Base-by-base conservation (phyloP, 1,140 invertebrate genomes). In the Trichoplusia ni region DNA sequence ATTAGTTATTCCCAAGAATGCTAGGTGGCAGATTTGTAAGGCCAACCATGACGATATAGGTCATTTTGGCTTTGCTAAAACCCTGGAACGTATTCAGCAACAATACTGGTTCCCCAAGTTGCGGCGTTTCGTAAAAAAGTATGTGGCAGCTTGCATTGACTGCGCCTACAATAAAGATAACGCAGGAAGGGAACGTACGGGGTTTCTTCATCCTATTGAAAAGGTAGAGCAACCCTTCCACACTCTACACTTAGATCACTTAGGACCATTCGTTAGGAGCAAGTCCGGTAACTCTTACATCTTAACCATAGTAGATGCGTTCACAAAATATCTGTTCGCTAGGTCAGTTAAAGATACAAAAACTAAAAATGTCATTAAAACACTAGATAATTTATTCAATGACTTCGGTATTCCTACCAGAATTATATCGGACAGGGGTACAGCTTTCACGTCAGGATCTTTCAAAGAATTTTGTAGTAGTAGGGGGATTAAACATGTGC, bases 81-180 rank as follows among this genome's bases (percentile, higher is more conserved):
- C 73, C 4, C 2, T 66, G 16, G 53, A 74, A 8, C 62, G 33
- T 47, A 60, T 81, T 7, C 47, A 77, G 58, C 31, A 42, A 18
- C 33, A 58, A 9, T 68, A 56, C 47, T 76, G 73, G 71, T 77
- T 77, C 23, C 73, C 73, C 1, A 73, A 75, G 42, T 38, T 76
- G 29, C 42, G 64, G 8, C 23, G 51, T 2, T 71, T 67, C 11
- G 63, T 77, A 1, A 67, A 67, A 31, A 76, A 77, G 58, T 73
- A 79, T 59, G 62, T 77, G 4, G n/a, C 2, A 0, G 19, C 63
- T 23, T 80, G 77, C 37, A 44, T 80, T 21, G 56, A 73, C 2
- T 80, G 75, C 40, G 69, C 70, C 2, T 70, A 70, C 64, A 67
- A 68, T 38, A 76, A 76, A 49, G 70, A 69, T 40, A 59, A 37